phyloP scores from a whole-genome alignment of 2,797 vertebrate genomes.

The Sebastes baramenuke region DNA sequence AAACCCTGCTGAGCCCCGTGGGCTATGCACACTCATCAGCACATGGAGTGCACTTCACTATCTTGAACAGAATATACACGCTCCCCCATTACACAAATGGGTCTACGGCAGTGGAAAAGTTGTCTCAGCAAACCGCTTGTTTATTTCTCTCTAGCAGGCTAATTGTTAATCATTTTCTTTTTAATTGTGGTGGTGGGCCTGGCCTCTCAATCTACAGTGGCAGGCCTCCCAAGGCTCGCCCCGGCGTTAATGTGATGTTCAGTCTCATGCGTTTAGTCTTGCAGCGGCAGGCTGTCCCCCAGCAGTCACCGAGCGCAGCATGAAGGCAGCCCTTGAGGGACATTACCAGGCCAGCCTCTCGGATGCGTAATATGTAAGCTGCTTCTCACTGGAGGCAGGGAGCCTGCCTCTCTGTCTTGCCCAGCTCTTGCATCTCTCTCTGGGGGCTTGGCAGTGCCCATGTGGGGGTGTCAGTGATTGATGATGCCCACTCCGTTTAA shows the following conservation, averaged over 20 bases:
- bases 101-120: slow-evolving; percentile 54
- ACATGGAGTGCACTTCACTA: slow-evolving; percentile 76
- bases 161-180: slow-evolving; percentile 77
- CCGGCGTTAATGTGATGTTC: slow-evolving; percentile 75
- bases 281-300: slow-evolving; percentile 54
- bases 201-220: slow-evolving; percentile 64
- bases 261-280: slow-evolving; percentile 64
- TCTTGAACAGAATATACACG: slow-evolving; percentile 63
- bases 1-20: slow-evolving; percentile 78
- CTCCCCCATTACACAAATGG: slow-evolving; percentile 59
- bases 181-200: slow-evolving; percentile 73
- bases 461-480: slow-evolving; percentile 79
- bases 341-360: slow-evolving; percentile 71
- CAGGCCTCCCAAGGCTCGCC: slow-evolving; percentile 65
- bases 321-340: slow-evolving; percentile 72
- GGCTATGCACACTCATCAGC: slow-evolving; percentile 79
- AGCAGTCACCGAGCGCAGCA: slow-evolving; percentile 70
- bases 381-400: slow-evolving; percentile 64
- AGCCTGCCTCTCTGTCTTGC: slow-evolving; percentile 65
- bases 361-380: slow-evolving; percentile 71
- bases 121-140: slow-evolving; percentile 60
- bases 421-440: slow-evolving; percentile 68
- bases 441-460: slow-evolving; percentile 74
- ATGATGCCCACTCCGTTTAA: slow-evolving; percentile 78
- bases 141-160: slow-evolving; percentile 63